These are phyloP conservation scores for Eulithis prunata DNA, from an alignment of 2,888 invertebrate genomes.

Conservation along the genomic window DNA sequence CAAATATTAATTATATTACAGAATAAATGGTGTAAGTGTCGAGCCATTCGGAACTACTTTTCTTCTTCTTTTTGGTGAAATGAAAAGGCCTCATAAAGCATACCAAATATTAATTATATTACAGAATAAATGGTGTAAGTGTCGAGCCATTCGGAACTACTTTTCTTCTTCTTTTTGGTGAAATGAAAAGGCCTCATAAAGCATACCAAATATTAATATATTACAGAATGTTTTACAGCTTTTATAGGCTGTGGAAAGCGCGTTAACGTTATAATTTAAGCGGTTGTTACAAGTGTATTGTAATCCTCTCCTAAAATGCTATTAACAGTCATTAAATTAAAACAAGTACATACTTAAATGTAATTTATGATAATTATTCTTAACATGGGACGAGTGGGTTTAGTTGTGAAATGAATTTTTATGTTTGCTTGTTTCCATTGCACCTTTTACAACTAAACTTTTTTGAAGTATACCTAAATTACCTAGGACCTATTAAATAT, in stretches of 20 bases:
- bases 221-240: conserved; percentile 2
- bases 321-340: conserved; percentile 61
- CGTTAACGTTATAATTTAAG: conserved; percentile 13
- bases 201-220: background rate
- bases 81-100: too few species aligned
- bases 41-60: too few species aligned
- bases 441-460: background rate
- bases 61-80: too few species aligned
- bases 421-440: conserved; percentile 46
- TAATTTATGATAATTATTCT: conserved; percentile 63
- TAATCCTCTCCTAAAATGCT: conserved; percentile 45
- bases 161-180: too few species aligned
- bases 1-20: too few species aligned
- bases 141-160: too few species aligned
- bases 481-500: background rate
- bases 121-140: too few species aligned
- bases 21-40: too few species aligned
- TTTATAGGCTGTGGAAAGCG: background rate
- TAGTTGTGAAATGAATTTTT: conserved; percentile 55
- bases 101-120: too few species aligned
- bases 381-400: conserved; percentile 55
- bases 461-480: too few species aligned
- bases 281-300: conserved; percentile 26
- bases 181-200: too few species aligned
- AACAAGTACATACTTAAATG: conserved; percentile 57